Conservation (phyloP, 2,113 vertebrate species). For the Caranx melampygus region DNA sequence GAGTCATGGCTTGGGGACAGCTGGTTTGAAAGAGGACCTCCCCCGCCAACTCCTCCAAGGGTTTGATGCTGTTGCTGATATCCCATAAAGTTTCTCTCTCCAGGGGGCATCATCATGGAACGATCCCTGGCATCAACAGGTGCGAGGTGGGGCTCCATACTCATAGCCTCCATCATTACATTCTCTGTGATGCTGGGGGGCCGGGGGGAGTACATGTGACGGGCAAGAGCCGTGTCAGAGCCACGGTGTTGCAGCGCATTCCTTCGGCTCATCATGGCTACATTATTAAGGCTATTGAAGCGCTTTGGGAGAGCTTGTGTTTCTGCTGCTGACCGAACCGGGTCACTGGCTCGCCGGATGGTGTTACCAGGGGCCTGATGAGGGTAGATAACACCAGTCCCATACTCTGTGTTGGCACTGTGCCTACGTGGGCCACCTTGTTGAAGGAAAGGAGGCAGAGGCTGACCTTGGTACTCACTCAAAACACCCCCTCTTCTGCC, state of each 20-base stretch:
- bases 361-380: slow-evolving; percentile 83
- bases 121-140: slow-evolving; percentile 72
- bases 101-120: slow-evolving; percentile 77
- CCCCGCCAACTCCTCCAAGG: slow-evolving; percentile 62
- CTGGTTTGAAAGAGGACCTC: slow-evolving; percentile 71
- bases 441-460: slow-evolving; percentile 78
- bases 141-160: slow-evolving; percentile 76
- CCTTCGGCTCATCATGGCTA: slow-evolving; percentile 79
- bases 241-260: slow-evolving; percentile 84
- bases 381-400: slow-evolving; percentile 82
- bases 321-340: slow-evolving; percentile 82
- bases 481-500: slow-evolving; percentile 73
- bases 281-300: slow-evolving; percentile 91
- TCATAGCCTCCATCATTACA: slow-evolving; percentile 88
- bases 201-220: slow-evolving; percentile 90
- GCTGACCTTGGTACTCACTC: slow-evolving; percentile 80
- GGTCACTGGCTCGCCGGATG: slow-evolving; percentile 91
- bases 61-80: slow-evolving; percentile 83
- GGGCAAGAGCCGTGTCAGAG: slow-evolving; percentile 83
- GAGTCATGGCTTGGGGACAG: slow-evolving; percentile 79
- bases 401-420: slow-evolving; percentile 87
- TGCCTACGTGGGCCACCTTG: slow-evolving; percentile 82
- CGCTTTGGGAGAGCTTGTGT: slow-evolving; percentile 84
- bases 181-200: slow-evolving; percentile 95
- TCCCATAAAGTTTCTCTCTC: slow-evolving; percentile 84